Percentiles rank a stretch among this genome's conserved stretches.
These are phyloP conservation scores for Nysson spinosus DNA, from an alignment of 2,888 invertebrate genomes.

Conservation along the genomic window DNA sequence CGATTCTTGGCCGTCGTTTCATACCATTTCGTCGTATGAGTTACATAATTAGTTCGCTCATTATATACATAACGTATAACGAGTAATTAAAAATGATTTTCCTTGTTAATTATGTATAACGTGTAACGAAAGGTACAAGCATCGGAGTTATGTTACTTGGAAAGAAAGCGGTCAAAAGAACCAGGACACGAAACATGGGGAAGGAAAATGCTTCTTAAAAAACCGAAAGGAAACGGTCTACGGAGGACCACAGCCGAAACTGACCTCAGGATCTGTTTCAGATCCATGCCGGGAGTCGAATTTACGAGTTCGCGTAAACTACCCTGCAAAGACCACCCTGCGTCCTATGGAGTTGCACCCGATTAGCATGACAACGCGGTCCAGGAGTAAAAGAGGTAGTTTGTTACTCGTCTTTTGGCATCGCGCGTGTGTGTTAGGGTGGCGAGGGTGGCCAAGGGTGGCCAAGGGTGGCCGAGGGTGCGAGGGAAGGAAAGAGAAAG, in stretches of 20 bases:
- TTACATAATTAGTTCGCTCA: too few species aligned
- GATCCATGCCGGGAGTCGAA: slow-evolving; percentile 5
- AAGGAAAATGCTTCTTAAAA: too few species aligned
- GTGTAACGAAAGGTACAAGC: too few species aligned
- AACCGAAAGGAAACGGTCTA: neutral
- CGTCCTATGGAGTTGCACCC: slow-evolving; percentile 64
- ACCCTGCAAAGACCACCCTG: slow-evolving; percentile 42
- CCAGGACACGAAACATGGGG: neutral
- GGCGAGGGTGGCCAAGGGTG: slow-evolving; percentile 11
- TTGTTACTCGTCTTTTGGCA: slow-evolving; percentile 36
- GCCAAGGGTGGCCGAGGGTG: slow-evolving; percentile 30
- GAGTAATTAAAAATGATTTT: too few species aligned
- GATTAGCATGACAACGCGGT: slow-evolving; percentile 75
- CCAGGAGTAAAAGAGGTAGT: slow-evolving; percentile 50
- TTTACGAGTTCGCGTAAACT: slow-evolving; percentile 51
- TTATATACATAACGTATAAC: too few species aligned
- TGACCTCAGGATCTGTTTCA: slow-evolving; percentile 13
- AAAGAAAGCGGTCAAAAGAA: too few species aligned
- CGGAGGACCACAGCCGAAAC: slow-evolving; percentile 10
- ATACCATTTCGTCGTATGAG: too few species aligned
- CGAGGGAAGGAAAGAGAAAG: slow-evolving; percentile 20
- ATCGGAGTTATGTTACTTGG: too few species aligned
- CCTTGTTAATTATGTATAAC: too few species aligned
- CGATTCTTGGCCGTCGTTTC: slow-evolving; percentile 35
- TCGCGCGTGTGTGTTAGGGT: slow-evolving; percentile 22